Conservation (phyloP, 2,888 invertebrate species). For the Stramonita haemastoma region DNA sequence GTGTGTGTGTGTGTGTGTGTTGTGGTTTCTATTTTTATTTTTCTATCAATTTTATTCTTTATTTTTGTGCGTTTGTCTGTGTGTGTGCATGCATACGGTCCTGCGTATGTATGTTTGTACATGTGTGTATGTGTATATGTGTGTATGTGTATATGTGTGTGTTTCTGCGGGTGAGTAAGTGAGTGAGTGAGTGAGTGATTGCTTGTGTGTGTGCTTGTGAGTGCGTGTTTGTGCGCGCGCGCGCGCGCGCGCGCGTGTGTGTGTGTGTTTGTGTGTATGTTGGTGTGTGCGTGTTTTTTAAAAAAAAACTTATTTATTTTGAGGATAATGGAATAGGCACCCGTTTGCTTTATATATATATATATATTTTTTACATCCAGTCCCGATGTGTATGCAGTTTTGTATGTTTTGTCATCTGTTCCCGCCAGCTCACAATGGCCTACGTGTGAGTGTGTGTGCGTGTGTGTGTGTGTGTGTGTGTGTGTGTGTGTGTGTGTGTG, state of each 20-base stretch:
- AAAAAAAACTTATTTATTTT: too few relatives aligned
- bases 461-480: too few relatives aligned
- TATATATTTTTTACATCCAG: too few relatives aligned
- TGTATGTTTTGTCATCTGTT: too few relatives aligned
- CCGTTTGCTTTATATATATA: too few relatives aligned
- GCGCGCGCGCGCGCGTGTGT: background rate
- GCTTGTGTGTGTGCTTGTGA: background rate
- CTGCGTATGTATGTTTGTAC: background rate
- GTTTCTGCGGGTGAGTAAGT: constrained; percentile 23
- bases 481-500: too few relatives aligned
- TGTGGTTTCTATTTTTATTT: too few relatives aligned
- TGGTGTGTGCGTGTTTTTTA: background rate
- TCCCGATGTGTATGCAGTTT: too few relatives aligned
- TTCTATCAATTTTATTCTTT: too few relatives aligned
- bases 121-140: constrained; percentile 24
- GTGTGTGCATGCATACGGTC: background rate
- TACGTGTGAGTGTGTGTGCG: too few relatives aligned
- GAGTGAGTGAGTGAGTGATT: background rate
- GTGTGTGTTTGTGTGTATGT: background rate
- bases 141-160: constrained; percentile 29
- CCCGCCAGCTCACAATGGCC: too few relatives aligned
- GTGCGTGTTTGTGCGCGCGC: background rate
- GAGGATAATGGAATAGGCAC: too few relatives aligned
- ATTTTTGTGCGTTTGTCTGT: constrained; percentile 1
- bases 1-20: background rate